Percentiles rank a stretch among this genome's conserved stretches.
phyloP scores from a whole-genome alignment of 2,888 invertebrate species.

The Anarsia innoxiella region DNA sequence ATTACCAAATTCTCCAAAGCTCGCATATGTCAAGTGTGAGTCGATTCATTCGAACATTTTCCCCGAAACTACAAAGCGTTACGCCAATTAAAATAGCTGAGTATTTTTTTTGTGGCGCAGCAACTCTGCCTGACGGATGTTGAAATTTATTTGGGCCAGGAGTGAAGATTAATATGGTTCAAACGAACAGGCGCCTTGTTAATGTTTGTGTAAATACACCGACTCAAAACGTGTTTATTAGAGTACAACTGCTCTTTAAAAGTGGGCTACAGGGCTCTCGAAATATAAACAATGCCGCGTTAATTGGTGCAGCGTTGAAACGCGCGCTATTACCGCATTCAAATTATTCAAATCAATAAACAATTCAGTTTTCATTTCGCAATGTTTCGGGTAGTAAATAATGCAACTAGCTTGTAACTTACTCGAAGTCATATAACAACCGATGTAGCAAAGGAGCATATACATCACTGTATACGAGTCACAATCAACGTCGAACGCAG shows the following conservation, averaged over 20 bases:
- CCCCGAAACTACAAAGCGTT: slow-evolving; percentile 47
- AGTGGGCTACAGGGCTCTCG: slow-evolving; percentile 38
- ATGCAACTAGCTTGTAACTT: no score
- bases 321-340: slow-evolving; percentile 25
- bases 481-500: slow-evolving; percentile 31
- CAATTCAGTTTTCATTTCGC: neutral
- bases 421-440: no score
- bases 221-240: slow-evolving; percentile 58
- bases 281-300: slow-evolving; percentile 50
- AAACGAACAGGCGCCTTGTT: slow-evolving; percentile 46
- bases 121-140: slow-evolving; percentile 52
- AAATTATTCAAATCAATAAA: slow-evolving; percentile 10
- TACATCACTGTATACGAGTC: slow-evolving; percentile 31
- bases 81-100: slow-evolving; percentile 72
- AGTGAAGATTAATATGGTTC: slow-evolving; percentile 59
- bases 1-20: slow-evolving; percentile 3
- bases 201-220: slow-evolving; percentile 56
- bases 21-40: slow-evolving; percentile 39
- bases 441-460: no score
- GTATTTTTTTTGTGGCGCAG: slow-evolving; percentile 55
- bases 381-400: no score
- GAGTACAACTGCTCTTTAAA: slow-evolving; percentile 39
- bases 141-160: slow-evolving; percentile 57
- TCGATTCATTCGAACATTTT: slow-evolving; percentile 54
- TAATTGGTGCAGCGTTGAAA: slow-evolving; percentile 44